Percentiles rank a stretch among this genome's conserved stretches.
phyloP scores from a whole-genome alignment of 2,797 vertebrate genomes.

The Sciurus vulgaris region DNA sequence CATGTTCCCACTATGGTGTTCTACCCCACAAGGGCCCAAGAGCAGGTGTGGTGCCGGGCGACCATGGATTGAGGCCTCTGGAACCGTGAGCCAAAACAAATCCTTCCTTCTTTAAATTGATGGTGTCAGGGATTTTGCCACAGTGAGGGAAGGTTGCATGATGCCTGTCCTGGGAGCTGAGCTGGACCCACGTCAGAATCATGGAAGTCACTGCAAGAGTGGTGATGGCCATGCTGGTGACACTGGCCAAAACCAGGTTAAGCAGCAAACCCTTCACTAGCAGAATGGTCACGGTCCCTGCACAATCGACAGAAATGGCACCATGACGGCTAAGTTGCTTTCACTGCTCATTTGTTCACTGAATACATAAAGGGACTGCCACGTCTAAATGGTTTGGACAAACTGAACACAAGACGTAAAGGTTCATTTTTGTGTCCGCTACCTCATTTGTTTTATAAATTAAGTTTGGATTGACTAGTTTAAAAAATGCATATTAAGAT shows the following conservation, averaged over 20 bases:
- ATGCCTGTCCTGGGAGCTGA: neutral
- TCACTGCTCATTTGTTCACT: neutral
- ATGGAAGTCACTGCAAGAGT: too few species aligned
- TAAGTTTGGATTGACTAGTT: neutral
- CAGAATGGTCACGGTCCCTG: neutral
- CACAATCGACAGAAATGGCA: neutral
- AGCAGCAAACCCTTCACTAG: neutral
- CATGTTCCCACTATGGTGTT: too few species aligned
- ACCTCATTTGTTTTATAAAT: neutral
- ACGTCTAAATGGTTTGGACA: neutral
- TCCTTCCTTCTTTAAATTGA: neutral
- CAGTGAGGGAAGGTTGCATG: neutral
- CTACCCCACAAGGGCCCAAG: too few species aligned
- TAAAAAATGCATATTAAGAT: neutral
- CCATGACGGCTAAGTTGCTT: neutral
- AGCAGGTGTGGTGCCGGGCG: too few species aligned
- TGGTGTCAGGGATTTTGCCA: neutral
- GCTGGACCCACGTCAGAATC: rapidly evolving
- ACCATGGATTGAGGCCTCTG: too few species aligned
- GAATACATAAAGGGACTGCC: neutral
- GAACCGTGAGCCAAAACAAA: neutral
- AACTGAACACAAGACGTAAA: neutral
- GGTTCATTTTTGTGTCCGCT: neutral
- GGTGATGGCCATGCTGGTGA: rapidly evolving
- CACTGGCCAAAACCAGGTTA: rapidly evolving